Percentiles rank a stretch among this genome's conserved stretches.
Conservation (phyloP, 2,797 vertebrate species). For the Threskiornis aethiopicus region DNA sequence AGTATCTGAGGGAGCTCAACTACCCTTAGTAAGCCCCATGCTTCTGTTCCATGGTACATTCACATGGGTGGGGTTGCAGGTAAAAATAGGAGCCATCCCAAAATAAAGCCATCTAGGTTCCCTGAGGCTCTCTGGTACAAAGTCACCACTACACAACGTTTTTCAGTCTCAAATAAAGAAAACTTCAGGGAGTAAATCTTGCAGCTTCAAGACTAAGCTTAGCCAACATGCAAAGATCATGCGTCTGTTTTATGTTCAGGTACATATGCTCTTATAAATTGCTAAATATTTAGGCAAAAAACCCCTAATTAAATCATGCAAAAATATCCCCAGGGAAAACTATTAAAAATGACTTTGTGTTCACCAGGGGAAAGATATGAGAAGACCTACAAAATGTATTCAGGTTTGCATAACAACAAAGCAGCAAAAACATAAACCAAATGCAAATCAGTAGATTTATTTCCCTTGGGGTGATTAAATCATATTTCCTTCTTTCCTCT, state of each 20-base stretch:
- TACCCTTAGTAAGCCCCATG: neutral
- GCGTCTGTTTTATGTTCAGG: neutral
- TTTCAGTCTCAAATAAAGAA: neutral
- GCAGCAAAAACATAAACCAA: neutral
- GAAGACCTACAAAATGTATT: neutral
- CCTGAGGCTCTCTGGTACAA: neutral
- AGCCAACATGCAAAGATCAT: neutral
- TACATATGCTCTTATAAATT: neutral
- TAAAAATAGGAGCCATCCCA: neutral
- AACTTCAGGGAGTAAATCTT: neutral
- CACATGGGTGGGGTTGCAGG: neutral
- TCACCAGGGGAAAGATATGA: neutral
- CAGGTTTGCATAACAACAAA: neutral
- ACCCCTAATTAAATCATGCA: neutral
- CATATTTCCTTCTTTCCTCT: neutral
- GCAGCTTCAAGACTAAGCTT: neutral
- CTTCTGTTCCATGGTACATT: neutral
- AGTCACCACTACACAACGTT: neutral
- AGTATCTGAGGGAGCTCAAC: neutral
- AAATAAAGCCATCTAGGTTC: neutral
- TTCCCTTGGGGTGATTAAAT: conserved; percentile 11
- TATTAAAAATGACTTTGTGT: neutral
- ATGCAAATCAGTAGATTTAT: conserved; percentile 5
- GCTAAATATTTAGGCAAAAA: neutral
- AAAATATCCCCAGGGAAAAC: neutral